Evolutionary conservation across 2,113 vertebrate species (phyloP).

Genomic region (Daboia siamensis): DNA sequence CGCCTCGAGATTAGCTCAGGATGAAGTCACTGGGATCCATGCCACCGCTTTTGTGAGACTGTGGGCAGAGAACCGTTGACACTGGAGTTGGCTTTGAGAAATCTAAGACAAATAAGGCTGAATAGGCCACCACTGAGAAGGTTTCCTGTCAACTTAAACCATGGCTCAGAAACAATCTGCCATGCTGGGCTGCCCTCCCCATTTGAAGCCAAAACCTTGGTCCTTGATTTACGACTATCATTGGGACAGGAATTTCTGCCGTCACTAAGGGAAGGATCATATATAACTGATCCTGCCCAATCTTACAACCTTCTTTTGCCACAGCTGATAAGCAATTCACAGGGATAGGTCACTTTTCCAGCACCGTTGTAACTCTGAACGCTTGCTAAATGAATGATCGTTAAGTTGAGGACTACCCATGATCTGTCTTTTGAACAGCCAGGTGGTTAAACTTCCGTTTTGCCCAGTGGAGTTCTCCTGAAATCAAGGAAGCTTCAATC

Average conservation of each 20-base stretch:
- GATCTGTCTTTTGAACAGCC: neutral
- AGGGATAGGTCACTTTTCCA: no score
- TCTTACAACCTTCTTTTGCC: no score
- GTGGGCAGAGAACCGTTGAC: slow-evolving; percentile 1
- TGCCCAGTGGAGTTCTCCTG: neutral
- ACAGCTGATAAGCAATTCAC: no score
- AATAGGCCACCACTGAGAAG: neutral
- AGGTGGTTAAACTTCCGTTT: neutral
- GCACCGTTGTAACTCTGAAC: no score
- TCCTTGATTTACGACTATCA: no score
- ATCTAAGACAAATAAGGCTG: neutral
- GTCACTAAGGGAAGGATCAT: no score
- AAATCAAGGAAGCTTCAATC: neutral
- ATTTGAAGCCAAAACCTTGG: neutral
- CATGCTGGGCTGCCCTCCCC: neutral
- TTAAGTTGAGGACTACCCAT: no score
- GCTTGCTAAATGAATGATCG: no score
- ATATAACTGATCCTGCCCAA: no score
- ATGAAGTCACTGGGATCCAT: neutral
- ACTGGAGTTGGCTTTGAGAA: neutral
- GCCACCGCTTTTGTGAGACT: neutral
- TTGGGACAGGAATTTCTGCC: no score
- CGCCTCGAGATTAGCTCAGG: slow-evolving; percentile 11
- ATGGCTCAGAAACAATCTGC: neutral
- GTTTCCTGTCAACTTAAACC: neutral